Percentiles rank a stretch among this genome's conserved stretches.
Conservation (phyloP, 2,113 vertebrate species). For the Archilochus colubris region DNA sequence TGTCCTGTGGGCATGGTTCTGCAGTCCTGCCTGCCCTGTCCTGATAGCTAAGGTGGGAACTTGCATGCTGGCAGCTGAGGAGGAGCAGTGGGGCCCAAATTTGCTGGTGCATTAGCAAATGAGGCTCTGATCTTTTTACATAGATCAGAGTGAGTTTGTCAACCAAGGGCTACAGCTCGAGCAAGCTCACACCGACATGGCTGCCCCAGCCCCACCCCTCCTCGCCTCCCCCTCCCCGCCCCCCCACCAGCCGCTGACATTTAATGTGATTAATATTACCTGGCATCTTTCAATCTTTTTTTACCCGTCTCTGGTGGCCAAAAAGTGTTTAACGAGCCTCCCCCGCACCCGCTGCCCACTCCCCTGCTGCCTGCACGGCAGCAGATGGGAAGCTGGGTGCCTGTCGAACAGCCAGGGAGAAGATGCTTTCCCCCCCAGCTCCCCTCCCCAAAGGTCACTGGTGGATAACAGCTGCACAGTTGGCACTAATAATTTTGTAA, state of each 20-base stretch:
- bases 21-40: background rate
- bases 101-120: background rate
- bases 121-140: constrained; percentile 47
- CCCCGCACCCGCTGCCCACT: constrained; percentile 53
- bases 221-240: background rate
- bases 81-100: background rate
- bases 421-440: background rate
- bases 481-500: background rate
- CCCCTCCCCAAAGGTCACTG: background rate
- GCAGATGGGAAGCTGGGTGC: constrained; percentile 56
- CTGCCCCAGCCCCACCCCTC: background rate
- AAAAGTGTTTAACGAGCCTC: background rate
- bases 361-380: background rate
- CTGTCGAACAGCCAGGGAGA: constrained; percentile 26
- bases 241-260: constrained; percentile 10
- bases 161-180: background rate
- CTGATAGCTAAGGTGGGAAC: background rate
- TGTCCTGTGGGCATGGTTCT: rapidly evolving
- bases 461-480: constrained; percentile 31
- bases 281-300: constrained; percentile 51
- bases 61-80: rapidly evolving
- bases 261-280: constrained; percentile 52
- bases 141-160: constrained; percentile 11
- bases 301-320: constrained; percentile 5
- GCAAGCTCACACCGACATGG: rapidly evolving